phyloP scores from a whole-genome alignment of 2,888 invertebrate species.

The Eremobia ochroleuca region DNA sequence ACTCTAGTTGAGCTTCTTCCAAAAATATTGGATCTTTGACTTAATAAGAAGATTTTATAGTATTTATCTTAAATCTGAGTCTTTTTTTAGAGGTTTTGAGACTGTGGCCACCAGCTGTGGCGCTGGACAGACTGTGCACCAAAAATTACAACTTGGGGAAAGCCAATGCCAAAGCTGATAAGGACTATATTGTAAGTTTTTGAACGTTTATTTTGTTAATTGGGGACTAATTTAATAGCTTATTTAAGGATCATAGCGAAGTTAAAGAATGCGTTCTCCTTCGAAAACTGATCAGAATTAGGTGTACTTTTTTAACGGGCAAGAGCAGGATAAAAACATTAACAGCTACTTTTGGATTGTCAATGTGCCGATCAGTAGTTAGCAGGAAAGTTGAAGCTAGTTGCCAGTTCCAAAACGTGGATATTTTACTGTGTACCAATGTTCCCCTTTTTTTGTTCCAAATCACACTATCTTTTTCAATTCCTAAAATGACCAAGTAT shows the following conservation, averaged over 20 bases:
- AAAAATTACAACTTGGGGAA: conserved; percentile 88
- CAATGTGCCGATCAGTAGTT: neutral
- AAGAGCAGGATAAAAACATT: neutral
- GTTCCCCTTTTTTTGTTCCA: neutral
- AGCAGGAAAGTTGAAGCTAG: neutral
- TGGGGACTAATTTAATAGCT: neutral
- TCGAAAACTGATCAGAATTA: neutral
- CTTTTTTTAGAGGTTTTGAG: conserved; percentile 81
- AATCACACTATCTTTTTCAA: neutral
- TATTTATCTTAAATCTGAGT: neutral
- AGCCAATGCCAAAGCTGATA: conserved; percentile 70
- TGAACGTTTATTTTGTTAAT: neutral
- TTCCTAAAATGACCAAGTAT: neutral
- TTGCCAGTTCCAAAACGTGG: neutral
- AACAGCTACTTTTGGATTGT: neutral
- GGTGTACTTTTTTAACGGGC: neutral
- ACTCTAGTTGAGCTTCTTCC: too few relatives aligned
- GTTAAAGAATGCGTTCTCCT: neutral
- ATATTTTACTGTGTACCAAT: too few relatives aligned
- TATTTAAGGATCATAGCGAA: too few relatives aligned
- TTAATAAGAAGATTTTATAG: neutral
- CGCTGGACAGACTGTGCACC: conserved; percentile 85
- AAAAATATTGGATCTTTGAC: too few relatives aligned
- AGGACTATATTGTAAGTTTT: conserved; percentile 78
- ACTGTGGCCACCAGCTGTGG: conserved; percentile 84